phyloP scores from a whole-genome alignment of 2,888 invertebrate genomes.

The Geotrupes spiniger region DNA sequence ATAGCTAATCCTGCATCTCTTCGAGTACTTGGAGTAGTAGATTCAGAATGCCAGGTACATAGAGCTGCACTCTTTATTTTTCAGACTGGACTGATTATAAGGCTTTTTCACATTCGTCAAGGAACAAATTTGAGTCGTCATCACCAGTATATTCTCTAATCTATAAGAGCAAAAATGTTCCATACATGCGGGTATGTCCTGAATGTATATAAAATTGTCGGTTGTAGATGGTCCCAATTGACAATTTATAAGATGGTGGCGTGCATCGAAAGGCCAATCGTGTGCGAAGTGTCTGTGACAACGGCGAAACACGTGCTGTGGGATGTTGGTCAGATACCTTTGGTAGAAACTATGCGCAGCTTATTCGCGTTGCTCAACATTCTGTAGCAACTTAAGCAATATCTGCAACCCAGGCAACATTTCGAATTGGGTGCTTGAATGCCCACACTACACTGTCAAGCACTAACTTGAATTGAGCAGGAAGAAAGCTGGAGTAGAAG shows the following conservation, averaged over 20 bases:
- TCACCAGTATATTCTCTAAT: conserved; percentile 99
- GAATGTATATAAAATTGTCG: conserved; percentile 78
- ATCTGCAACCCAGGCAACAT: conserved; percentile 92
- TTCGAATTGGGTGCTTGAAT: conserved; percentile 99
- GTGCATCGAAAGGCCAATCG: conserved; percentile 93
- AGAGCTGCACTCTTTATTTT: conserved; percentile 87
- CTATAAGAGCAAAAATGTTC: conserved; percentile 99
- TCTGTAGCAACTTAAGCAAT: conserved; percentile 80
- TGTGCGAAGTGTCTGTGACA: conserved; percentile 97
- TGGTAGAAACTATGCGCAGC: conserved; percentile 98
- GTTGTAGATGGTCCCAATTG: conserved; percentile 75
- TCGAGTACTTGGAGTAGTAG: conserved; percentile 94
- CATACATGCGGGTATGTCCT: conserved; percentile 94
- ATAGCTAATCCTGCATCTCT: conserved; percentile 84
- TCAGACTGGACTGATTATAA: conserved; percentile 89
- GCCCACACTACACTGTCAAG: conserved; percentile 99
- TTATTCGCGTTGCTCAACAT: conserved; percentile 74
- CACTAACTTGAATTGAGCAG: conserved; percentile 95
- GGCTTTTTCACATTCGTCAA: conserved; percentile 93
- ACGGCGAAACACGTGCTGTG: conserved; percentile 99
- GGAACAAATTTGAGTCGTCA: conserved; percentile 94
- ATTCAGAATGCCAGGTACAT: conserved; percentile 94
- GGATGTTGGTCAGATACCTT: conserved; percentile 94
- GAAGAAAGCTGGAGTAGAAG: conserved; percentile 93
- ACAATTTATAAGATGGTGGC: conserved; percentile 92